These are phyloP conservation scores for Sylvilagus bachmani DNA, from an alignment of 2,113 vertebrate genomes.

Conservation along the genomic window DNA sequence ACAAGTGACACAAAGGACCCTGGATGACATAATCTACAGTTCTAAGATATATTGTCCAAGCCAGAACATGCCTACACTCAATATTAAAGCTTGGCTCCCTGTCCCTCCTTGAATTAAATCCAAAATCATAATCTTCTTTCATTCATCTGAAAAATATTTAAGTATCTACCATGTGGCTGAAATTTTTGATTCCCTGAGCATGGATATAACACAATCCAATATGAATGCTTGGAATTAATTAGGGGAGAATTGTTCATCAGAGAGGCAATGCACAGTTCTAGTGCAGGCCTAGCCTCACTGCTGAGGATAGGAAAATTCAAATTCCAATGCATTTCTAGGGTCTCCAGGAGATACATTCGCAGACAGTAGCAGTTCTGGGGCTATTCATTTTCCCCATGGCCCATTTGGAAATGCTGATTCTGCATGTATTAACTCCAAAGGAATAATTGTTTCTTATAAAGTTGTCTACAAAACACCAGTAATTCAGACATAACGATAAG, in stretches of 20 bases:
- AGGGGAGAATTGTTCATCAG: neutral
- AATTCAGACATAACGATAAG: neutral
- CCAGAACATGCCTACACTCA: neutral
- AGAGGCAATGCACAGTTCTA: neutral
- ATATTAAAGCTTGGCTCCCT: neutral
- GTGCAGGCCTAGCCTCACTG: neutral
- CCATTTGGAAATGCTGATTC: neutral
- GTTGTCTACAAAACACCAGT: neutral
- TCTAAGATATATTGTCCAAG: neutral
- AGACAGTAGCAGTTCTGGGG: neutral
- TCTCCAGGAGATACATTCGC: neutral
- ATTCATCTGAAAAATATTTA: conserved; percentile 1
- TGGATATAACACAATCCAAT: neutral
- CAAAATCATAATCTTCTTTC: neutral
- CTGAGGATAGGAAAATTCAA: neutral
- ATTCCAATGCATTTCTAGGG: neutral
- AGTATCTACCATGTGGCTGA: neutral
- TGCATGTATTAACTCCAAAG: neutral
- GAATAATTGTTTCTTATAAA: neutral
- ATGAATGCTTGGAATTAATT: conserved; percentile 13
- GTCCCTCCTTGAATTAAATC: conserved; percentile 4
- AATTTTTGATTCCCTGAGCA: neutral
- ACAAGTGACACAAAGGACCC: neutral
- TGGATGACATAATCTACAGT: neutral
- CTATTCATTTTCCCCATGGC: neutral